Evolutionary conservation across 2,797 vertebrate species (phyloP), one percentile per base, ranked within the genome.

Genomic region (Zalophus californianus): DNA sequence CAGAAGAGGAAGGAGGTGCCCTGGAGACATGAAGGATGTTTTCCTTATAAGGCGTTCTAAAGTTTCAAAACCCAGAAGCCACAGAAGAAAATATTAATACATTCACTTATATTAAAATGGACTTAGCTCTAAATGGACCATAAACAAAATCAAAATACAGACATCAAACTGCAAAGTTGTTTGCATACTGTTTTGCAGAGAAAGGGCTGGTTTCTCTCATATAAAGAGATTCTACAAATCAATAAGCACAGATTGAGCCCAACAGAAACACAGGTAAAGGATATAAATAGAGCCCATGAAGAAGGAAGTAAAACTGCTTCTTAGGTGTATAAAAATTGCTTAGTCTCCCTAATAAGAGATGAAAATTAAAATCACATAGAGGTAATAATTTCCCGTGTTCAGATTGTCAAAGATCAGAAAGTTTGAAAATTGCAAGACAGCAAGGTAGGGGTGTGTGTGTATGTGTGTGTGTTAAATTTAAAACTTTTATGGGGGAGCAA

Each of bases 161-260:
- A 78, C 5, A 80, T 60, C 50, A 62, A 15, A 75, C 6, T 58
- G 58, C 44, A 68, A 85, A 73, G 78, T 60, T 10, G 35, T 54
- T 64, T 41, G 20, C 14, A 14, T 35, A 23, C 82, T 35, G 4
- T 88, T 2, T 73, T 48, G 77, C 18, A 93, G 66, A 82, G 58
- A 25, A 86, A 93, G 56, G 50, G 11, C 27, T 86, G 54, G 18
- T 25, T 82, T 90, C 44, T 80, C 21, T 91, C 60, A 90, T 41
- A 54, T 35, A 66, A 95, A 96, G 64, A 92, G 54, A 27, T 62
- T 35, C 21, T 90, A 44, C 41, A 87, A 41, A 95, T 56, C 62
- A 90, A 41, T 68, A 68, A 32, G 54, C 82, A 54, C 21, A 8
- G 21, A 35, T 23, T n/a, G 44, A 72, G 35, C 41, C 35, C 48